Evolutionary conservation across 2,797 vertebrate genomes (phyloP), one percentile per base, ranked within the genome.

Genomic region (Craterocephalus amniculus): DNA sequence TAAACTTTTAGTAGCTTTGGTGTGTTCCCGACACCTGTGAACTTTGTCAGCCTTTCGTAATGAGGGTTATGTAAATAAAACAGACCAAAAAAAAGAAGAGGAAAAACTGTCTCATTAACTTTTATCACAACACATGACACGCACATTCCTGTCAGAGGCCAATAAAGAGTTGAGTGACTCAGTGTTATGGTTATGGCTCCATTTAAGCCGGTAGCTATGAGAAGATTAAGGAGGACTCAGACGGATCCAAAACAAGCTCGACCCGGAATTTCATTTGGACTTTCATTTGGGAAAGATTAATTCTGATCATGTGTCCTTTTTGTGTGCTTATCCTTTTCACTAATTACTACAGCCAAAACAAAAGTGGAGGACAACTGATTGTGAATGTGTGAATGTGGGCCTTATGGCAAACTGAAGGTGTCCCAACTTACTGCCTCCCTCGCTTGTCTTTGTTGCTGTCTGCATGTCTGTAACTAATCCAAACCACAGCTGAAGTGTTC

Each of bases 121-220:
- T 78, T 76, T 87, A 75, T 86, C 79, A 84, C 87, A 87, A 89
- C 85, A 91, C 78, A 89, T 88, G 84, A 83, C 87, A 87, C 83
- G 88, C 85, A 86, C 76, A 88, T 88, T 87, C 84, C 70, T 86
- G 69, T 84, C 70, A 71, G 73, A 74, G 84, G 76, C 79, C 81
- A 83, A 67, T 76, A 79, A 82, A 74, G 67, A 79, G 67, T 78
- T 68, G 85, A 84, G 79, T 89, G 86, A 89, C 76, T 90, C 81
- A 64, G 76, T 88, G 79, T 85, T 89, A 61, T 87, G 78, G 75
- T 87, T 89, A 87, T 78, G 81, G 83, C 83, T 88, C 85, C 79
- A 84, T 72, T 80, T 85, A 87, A 86, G 89, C 84, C 85, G 81
- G 89, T 84, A 88, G 85, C 81, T 85, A 74, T 83, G 81, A 88